Conservation (phyloP, 1,140 invertebrate genomes). For the Odontomachus brunneus region DNA sequence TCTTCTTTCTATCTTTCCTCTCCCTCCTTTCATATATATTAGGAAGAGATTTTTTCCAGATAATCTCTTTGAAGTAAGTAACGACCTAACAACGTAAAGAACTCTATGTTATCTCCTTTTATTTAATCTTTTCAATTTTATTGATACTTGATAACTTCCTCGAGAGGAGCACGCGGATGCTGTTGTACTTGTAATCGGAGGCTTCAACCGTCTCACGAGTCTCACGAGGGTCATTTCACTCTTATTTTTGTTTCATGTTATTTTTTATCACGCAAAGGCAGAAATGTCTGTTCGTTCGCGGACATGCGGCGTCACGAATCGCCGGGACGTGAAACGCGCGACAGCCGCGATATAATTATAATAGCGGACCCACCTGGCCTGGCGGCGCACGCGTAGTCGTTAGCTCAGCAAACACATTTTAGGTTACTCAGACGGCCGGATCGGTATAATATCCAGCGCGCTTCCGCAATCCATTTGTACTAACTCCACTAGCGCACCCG, state of each 20-base stretch:
- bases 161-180: not conserved
- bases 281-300: slow-evolving; percentile 7
- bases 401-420: slow-evolving; percentile 79
- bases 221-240: too few species aligned
- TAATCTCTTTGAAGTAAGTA: too few species aligned
- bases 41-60: too few species aligned
- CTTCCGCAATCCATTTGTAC: slow-evolving; percentile 79
- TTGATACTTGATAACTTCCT: not conserved
- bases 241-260: not conserved
- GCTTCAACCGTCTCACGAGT: too few species aligned
- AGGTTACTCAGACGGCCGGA: slow-evolving; percentile 75
- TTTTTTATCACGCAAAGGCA: slow-evolving; percentile 14
- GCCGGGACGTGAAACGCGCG: slow-evolving; percentile 53
- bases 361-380: slow-evolving; percentile 80
- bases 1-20: too few species aligned
- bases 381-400: slow-evolving; percentile 74
- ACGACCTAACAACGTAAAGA: too few species aligned
- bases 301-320: slow-evolving; percentile 31
- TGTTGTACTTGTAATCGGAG: slow-evolving; percentile 1
- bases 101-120: too few species aligned
- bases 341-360: slow-evolving; percentile 78
- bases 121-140: too few species aligned
- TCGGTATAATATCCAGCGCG: slow-evolving; percentile 77
- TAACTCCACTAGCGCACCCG: slow-evolving; percentile 62
- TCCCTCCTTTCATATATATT: too few species aligned